These are phyloP conservation scores for Lagodon rhomboides DNA, from an alignment of 2,797 vertebrate genomes.

Conservation along the genomic window DNA sequence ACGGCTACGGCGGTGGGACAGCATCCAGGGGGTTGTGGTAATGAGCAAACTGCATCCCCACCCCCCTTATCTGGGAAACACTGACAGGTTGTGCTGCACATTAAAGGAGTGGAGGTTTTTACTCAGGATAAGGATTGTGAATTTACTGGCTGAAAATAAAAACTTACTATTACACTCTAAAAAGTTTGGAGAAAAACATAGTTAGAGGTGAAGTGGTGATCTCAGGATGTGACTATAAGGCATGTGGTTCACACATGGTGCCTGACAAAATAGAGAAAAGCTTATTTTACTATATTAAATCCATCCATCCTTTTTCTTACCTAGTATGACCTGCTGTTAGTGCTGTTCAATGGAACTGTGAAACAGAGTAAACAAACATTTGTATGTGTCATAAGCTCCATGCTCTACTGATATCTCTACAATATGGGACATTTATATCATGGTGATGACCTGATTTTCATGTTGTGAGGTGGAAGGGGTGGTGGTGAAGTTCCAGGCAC, in stretches of 20 bases:
- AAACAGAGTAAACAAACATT: neutral
- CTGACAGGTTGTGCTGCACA: constrained; percentile 14
- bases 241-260: neutral
- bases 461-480: no score
- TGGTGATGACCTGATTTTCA: no score
- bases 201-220: neutral
- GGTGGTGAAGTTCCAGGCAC: no score
- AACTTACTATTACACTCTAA: neutral
- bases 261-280: neutral
- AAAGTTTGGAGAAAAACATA: neutral
- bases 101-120: constrained; percentile 11
- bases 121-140: constrained; percentile 6
- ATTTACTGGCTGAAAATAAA: constrained; percentile 6
- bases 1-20: constrained; percentile 32
- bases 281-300: neutral
- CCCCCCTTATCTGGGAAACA: constrained; percentile 11
- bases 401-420: no score
- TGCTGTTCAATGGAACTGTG: neutral
- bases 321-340: neutral
- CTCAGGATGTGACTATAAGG: neutral
- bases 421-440: no score
- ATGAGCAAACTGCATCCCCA: constrained; percentile 29
- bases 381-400: no score
- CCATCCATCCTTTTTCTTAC: no score
- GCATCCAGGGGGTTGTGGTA: constrained; percentile 32